Evolutionary conservation across 2,888 invertebrate species (phyloP).

Genomic region (Drosophila villosipedis): DNA sequence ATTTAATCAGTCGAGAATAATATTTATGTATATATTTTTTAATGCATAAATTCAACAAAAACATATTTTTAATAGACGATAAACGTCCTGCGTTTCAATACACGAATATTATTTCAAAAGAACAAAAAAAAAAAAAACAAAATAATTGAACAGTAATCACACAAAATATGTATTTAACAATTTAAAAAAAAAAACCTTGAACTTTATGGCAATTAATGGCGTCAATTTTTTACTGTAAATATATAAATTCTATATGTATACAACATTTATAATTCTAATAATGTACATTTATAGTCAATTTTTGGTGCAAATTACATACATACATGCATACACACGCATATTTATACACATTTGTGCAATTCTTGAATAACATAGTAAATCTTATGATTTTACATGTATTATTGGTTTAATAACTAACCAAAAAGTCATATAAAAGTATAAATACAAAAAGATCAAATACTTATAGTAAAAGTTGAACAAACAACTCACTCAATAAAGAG

Average conservation of each 20-base stretch:
- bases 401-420: conserved; percentile 2
- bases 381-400: conserved; percentile 12
- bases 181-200: conserved; percentile 40
- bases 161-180: conserved; percentile 27
- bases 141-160: conserved; percentile 13
- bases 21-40: conserved; percentile 63
- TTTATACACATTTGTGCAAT: conserved; percentile 30
- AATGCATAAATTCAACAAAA: conserved; percentile 17
- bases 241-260: conserved; percentile 57
- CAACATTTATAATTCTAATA: conserved; percentile 51
- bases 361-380: conserved; percentile 27
- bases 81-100: conserved; percentile 52
- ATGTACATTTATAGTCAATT: conserved; percentile 72
- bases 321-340: conserved; percentile 22
- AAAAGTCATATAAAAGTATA: conserved; percentile 4
- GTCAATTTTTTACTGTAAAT: conserved; percentile 77
- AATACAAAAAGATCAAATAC: conserved; percentile 23
- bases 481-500: conserved; percentile 22
- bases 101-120: conserved; percentile 36
- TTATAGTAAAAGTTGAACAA: conserved; percentile 12
- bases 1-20: conserved; percentile 9
- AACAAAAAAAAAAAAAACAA: conserved; percentile 6
- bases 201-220: conserved; percentile 72
- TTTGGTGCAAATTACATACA: conserved; percentile 55
- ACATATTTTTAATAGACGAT: conserved; percentile 55